Conservation (phyloP, 2,113 vertebrate genomes). For the Helogale parvula region DNA sequence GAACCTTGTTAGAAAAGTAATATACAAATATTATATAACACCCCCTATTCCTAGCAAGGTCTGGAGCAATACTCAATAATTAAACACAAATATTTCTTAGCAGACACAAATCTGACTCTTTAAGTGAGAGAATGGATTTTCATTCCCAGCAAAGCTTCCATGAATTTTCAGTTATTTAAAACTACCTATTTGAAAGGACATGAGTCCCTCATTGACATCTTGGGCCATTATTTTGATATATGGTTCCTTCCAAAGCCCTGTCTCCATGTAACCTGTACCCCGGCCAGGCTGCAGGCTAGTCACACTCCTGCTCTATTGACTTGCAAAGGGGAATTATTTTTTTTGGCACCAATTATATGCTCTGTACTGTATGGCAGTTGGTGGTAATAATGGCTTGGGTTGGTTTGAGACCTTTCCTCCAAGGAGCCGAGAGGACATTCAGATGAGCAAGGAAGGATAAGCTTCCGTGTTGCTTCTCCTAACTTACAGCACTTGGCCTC, state of each 20-base stretch:
- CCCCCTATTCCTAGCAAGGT: not conserved
- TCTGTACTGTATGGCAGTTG: not conserved
- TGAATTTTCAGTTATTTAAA: constrained; percentile 52
- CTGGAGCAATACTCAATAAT: not conserved
- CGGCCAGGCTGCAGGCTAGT: constrained; percentile 54
- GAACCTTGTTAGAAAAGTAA: not conserved
- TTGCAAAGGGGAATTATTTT: constrained; percentile 73
- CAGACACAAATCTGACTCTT: not conserved
- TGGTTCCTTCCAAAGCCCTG: constrained; percentile 49
- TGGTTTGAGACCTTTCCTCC: not conserved
- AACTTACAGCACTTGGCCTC: not conserved
- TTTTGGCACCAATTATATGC: constrained; percentile 39
- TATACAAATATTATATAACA: not conserved
- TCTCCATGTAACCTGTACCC: constrained; percentile 59
- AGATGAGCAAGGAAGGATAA: not conserved
- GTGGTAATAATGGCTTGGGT: constrained; percentile 25
- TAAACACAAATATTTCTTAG: not conserved
- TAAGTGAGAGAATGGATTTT: not conserved
- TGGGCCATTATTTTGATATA: constrained; percentile 51
- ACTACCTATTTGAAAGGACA: constrained; percentile 66
- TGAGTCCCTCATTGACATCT: constrained; percentile 13
- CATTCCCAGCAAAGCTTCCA: not conserved
- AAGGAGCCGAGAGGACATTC: not conserved
- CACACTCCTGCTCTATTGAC: constrained; percentile 64
- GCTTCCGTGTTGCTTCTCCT: not conserved